These are phyloP conservation scores for Danionella dracula DNA, from an alignment of 2,797 vertebrate genomes.

Conservation along the genomic window DNA sequence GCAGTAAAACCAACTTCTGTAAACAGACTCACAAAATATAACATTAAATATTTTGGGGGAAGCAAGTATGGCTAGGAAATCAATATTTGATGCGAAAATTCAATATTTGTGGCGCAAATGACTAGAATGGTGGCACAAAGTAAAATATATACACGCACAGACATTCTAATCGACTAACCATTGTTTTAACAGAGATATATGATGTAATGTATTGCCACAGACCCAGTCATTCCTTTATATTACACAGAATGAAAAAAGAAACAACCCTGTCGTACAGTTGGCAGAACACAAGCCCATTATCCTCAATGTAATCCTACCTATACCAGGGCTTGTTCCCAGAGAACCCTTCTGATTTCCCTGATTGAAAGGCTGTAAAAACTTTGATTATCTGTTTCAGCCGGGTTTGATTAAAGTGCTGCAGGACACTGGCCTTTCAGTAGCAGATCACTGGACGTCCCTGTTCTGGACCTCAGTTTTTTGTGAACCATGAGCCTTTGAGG, in stretches of 20 bases:
- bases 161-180: neutral
- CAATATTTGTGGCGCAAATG: slow-evolving; percentile 35
- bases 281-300: neutral
- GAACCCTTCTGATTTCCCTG: too few relatives aligned
- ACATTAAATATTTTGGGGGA: neutral
- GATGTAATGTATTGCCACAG: slow-evolving; percentile 33
- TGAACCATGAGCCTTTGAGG: slow-evolving; percentile 13
- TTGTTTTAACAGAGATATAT: neutral
- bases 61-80: too few relatives aligned
- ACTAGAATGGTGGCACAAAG: slow-evolving; percentile 47
- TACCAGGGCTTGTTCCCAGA: neutral
- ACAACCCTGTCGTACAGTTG: slow-evolving; percentile 16
- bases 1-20: slow-evolving; percentile 55
- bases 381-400: neutral
- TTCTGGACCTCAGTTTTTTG: neutral
- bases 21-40: slow-evolving; percentile 53
- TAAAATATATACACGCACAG: slow-evolving; percentile 19
- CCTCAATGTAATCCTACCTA: neutral
- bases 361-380: neutral
- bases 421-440: neutral
- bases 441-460: neutral
- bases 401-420: neutral
- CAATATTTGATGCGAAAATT: too few relatives aligned
- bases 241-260: slow-evolving; percentile 21
- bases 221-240: slow-evolving; percentile 28